These are phyloP conservation scores for Peromyscus attwateri DNA, from an alignment of 2,797 vertebrate genomes.

Conservation along the genomic window DNA sequence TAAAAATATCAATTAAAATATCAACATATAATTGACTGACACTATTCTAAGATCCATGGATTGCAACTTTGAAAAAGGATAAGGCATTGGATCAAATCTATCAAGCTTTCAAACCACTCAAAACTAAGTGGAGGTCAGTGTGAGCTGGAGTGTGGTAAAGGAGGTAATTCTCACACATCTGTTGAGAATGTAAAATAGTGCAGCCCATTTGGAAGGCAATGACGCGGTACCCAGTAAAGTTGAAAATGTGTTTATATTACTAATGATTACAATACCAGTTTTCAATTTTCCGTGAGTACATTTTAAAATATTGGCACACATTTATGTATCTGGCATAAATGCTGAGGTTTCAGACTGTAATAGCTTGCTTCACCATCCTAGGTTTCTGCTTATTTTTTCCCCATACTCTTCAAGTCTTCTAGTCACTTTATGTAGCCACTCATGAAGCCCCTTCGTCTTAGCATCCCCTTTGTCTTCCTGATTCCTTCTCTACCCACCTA, in stretches of 20 bases:
- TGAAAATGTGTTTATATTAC: constrained; percentile 7
- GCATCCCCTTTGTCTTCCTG: neutral
- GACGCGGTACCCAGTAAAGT: neutral
- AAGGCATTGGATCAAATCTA: neutral
- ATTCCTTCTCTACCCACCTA: too few relatives aligned
- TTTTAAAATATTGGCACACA: neutral
- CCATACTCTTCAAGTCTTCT: neutral
- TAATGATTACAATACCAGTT: neutral
- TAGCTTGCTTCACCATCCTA: neutral
- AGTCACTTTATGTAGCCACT: neutral
- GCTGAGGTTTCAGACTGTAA: neutral
- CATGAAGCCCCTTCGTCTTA: neutral
- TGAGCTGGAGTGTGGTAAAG: neutral
- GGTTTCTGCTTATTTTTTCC: neutral
- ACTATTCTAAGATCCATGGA: neutral
- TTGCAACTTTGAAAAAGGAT: neutral
- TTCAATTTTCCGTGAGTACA: constrained; percentile 13
- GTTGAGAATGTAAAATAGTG: neutral
- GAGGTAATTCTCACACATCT: neutral
- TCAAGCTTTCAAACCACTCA: neutral
- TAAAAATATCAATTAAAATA: neutral
- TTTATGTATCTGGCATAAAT: neutral
- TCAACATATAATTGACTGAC: neutral
- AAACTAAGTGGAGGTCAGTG: neutral
- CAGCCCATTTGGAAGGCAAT: constrained; percentile 12